Evolutionary conservation across 2,888 invertebrate species (phyloP).

Genomic region (Hirtodrosophila cameraria): DNA sequence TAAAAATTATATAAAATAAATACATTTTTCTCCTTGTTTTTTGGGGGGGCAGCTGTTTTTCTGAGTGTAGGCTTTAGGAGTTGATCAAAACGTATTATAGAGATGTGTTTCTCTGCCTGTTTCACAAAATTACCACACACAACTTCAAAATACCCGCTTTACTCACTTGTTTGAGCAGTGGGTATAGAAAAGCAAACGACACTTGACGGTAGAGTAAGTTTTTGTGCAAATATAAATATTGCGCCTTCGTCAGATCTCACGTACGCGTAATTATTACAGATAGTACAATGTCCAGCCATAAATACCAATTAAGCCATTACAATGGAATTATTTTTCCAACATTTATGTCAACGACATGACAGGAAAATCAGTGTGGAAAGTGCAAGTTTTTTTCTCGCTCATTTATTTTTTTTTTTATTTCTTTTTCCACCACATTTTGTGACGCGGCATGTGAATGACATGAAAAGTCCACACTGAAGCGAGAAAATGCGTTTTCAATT

Average conservation of each 20-base stretch:
- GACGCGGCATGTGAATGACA: constrained; percentile 54
- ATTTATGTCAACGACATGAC: constrained; percentile 43
- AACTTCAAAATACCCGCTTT: too few species aligned
- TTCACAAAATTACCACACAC: too few species aligned
- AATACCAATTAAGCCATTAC: constrained; percentile 76
- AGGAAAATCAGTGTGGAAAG: constrained; percentile 38
- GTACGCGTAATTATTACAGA: constrained; percentile 42
- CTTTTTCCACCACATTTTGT: not conserved
- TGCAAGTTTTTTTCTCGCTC: constrained; percentile 35
- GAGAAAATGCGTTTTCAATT: too few species aligned
- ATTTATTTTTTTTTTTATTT: too few species aligned
- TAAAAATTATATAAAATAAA: too few species aligned
- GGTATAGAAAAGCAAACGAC: constrained; percentile 4
- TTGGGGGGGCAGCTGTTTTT: too few species aligned
- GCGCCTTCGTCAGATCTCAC: constrained; percentile 39
- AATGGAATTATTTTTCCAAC: constrained; percentile 42
- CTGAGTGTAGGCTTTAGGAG: too few species aligned
- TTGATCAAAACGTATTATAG: too few species aligned
- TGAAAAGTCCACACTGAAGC: too few species aligned
- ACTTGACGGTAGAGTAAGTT: constrained; percentile 17
- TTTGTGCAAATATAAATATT: constrained; percentile 39
- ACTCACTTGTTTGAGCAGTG: not conserved
- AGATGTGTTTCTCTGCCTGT: too few species aligned
- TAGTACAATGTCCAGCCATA: constrained; percentile 47
- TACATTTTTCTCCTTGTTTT: too few species aligned